Conservation (phyloP, 2,797 vertebrate genomes). For the Crax fasciolata region DNA sequence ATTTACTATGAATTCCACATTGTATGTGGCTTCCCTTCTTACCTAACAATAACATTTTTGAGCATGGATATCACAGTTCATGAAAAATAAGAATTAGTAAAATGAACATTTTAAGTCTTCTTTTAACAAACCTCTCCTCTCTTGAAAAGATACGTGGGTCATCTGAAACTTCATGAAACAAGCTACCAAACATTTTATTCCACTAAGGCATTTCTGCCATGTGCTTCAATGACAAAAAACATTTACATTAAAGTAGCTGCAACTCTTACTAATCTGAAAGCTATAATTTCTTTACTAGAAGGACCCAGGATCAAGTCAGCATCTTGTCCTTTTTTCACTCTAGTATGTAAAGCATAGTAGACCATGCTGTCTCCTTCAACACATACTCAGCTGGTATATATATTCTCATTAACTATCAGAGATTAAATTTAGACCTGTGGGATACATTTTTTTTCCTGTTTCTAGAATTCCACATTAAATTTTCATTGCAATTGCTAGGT, state of each 20-base stretch:
- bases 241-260: background rate
- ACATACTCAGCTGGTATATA: background rate
- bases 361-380: background rate
- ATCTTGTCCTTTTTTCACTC: background rate
- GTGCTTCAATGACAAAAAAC: background rate
- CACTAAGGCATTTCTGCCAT: background rate
- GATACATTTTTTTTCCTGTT: background rate
- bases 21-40: background rate
- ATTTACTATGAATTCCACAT: background rate
- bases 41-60: background rate
- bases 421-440: background rate
- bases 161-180: background rate
- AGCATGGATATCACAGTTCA: background rate
- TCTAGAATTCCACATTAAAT: background rate
- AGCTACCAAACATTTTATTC: background rate
- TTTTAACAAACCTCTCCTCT: background rate
- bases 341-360: background rate
- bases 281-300: background rate
- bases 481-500: background rate
- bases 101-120: background rate
- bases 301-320: background rate
- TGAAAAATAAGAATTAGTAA: background rate
- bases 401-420: background rate
- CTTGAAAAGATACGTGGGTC: background rate
- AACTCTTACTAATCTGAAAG: background rate